phyloP scores from a whole-genome alignment of 2,888 invertebrate species.

The Troilus luridus region DNA sequence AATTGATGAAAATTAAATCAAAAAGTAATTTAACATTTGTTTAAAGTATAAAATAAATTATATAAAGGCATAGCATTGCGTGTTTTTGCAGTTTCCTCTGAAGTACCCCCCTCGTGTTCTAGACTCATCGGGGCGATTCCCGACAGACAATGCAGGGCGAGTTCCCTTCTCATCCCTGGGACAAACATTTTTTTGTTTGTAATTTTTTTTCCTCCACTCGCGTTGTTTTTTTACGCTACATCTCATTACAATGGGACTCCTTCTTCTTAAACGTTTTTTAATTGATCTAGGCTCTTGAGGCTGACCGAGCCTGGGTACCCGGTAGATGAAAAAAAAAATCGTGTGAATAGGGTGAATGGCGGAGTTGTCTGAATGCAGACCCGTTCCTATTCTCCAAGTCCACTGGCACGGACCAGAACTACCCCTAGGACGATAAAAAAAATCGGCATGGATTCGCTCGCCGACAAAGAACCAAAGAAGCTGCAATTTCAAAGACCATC shows the following conservation, averaged over 20 bases:
- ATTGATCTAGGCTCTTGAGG: constrained; percentile 43
- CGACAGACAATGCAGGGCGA: neutral
- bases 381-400: constrained; percentile 30
- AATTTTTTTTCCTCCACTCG: constrained; percentile 34
- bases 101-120: neutral
- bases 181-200: constrained; percentile 30
- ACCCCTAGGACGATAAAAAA: constrained; percentile 14
- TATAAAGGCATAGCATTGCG: neutral
- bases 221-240: constrained; percentile 25
- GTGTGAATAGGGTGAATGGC: constrained; percentile 43
- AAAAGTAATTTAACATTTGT: neutral
- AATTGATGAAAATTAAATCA: neutral
- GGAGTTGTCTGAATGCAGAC: constrained; percentile 6
- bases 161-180: neutral
- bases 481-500: neutral
- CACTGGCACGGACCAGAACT: constrained; percentile 31
- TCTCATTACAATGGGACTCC: neutral
- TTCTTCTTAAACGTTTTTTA: constrained; percentile 35
- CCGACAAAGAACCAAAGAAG: constrained; percentile 41
- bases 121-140: neutral
- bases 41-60: neutral
- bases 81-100: neutral
- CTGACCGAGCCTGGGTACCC: constrained; percentile 24
- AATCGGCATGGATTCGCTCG: constrained; percentile 30
- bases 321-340: neutral